These are phyloP conservation scores for Trachelus stipa DNA, from an alignment of 2,888 invertebrate species.

Conservation along the genomic window DNA sequence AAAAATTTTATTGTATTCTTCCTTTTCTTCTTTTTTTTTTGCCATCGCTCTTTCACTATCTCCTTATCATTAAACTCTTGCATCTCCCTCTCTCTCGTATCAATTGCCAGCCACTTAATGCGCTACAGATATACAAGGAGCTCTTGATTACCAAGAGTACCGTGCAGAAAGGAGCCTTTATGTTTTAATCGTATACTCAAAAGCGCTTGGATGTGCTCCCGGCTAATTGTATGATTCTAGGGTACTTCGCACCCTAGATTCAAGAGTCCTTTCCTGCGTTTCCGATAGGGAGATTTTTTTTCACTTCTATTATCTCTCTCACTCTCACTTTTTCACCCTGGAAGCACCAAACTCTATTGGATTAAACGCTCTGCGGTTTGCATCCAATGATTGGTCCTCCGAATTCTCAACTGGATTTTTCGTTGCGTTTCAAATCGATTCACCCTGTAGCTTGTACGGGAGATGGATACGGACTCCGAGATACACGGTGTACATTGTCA, in stretches of 20 bases:
- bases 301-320: not conserved
- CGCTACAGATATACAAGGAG: not conserved
- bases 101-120: not conserved
- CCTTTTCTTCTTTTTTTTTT: not conserved
- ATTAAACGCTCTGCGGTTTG: not conserved
- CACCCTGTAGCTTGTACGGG: not conserved
- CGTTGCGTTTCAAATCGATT: not conserved
- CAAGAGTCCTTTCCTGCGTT: not conserved
- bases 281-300: not conserved
- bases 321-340: not conserved
- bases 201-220: not conserved
- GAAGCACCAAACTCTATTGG: not conserved
- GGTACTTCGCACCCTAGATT: not conserved
- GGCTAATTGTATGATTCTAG: not conserved
- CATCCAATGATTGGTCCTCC: not conserved
- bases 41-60: not conserved
- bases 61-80: too few relatives aligned
- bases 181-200: not conserved
- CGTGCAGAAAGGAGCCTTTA: not conserved
- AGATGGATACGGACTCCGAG: not conserved
- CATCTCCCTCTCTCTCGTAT: not conserved
- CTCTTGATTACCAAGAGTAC: not conserved
- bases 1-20: not conserved
- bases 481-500: not conserved
- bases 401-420: not conserved